Evolutionary conservation across 2,888 invertebrate genomes (phyloP).

Genomic region (Diploptera punctata): DNA sequence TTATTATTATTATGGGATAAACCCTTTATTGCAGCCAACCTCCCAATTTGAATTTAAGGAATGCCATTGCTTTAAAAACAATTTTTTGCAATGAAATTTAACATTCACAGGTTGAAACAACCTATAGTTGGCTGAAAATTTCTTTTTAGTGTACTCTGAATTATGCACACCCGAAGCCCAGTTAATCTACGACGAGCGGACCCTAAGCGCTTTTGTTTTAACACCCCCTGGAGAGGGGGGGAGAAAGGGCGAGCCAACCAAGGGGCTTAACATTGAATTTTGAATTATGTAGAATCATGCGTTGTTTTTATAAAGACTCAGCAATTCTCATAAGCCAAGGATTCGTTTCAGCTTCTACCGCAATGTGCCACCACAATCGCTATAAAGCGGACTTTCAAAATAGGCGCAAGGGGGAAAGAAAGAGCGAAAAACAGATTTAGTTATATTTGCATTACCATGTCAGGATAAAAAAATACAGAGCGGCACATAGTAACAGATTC

Average conservation of each 20-base stretch:
- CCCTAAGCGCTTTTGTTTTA: constrained; percentile 35
- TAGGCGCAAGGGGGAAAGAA: neutral
- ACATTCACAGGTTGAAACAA: neutral
- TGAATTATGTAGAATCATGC: constrained; percentile 33
- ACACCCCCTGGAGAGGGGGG: constrained; percentile 25
- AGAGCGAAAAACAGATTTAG: neutral
- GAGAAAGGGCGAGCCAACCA: neutral
- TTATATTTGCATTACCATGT: neutral
- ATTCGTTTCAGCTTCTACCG: neutral
- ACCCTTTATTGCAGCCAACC: no score
- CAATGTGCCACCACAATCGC: neutral
- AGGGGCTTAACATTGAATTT: constrained; percentile 29
- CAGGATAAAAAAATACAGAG: neutral
- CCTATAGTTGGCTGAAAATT: constrained; percentile 1
- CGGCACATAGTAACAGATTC: neutral
- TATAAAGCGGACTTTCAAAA: constrained; percentile 12
- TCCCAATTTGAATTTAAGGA: no score
- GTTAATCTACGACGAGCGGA: constrained; percentile 29
- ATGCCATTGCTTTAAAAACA: no score
- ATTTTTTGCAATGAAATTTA: no score
- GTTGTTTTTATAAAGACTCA: constrained; percentile 26
- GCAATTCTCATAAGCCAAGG: constrained; percentile 17
- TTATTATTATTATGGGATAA: no score
- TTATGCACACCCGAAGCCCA: constrained; percentile 29
- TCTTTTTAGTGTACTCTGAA: constrained; percentile 17